Percentiles rank a stretch among this genome's conserved stretches.
Evolutionary conservation across 1,140 invertebrate genomes (phyloP).

Genomic region (Eupristina koningsbergeri): DNA sequence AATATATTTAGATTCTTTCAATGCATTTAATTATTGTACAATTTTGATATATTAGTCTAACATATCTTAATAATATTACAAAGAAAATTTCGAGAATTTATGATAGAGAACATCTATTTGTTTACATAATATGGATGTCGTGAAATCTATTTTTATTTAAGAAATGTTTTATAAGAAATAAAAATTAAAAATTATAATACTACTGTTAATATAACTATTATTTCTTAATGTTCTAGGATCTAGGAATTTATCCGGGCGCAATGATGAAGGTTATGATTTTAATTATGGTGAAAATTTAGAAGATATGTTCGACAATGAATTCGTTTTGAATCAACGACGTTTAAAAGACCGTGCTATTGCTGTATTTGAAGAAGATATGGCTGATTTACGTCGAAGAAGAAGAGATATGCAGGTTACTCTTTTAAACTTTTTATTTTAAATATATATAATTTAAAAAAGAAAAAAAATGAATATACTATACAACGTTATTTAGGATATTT

Average conservation of each 20-base stretch:
- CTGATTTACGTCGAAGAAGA: conserved; percentile 67
- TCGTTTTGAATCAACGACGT: conserved; percentile 62
- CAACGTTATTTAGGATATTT: background rate
- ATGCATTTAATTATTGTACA: no score
- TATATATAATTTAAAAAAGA: background rate
- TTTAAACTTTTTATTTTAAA: no score
- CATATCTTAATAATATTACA: no score
- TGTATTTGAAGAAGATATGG: conserved; percentile 69
- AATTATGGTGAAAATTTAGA: conserved; percentile 58
- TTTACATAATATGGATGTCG: no score
- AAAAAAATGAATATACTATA: background rate
- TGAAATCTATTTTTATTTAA: no score
- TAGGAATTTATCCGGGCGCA: conserved; percentile 62
- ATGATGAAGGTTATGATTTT: conserved; percentile 65
- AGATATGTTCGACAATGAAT: conserved; percentile 64
- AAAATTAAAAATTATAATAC: no score
- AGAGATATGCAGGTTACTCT: conserved; percentile 65
- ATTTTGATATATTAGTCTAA: no score
- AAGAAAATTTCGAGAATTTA: no score
- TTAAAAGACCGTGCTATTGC: conserved; percentile 67
- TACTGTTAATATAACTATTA: background rate
- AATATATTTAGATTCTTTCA: no score
- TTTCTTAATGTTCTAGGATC: conserved; percentile 60
- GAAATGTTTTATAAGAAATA: no score
- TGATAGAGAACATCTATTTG: no score